Evolutionary conservation across 30 jellyfish, hydroid and myxozoan species (phyloP).

Genomic region (Cassiopea andromeda): DNA sequence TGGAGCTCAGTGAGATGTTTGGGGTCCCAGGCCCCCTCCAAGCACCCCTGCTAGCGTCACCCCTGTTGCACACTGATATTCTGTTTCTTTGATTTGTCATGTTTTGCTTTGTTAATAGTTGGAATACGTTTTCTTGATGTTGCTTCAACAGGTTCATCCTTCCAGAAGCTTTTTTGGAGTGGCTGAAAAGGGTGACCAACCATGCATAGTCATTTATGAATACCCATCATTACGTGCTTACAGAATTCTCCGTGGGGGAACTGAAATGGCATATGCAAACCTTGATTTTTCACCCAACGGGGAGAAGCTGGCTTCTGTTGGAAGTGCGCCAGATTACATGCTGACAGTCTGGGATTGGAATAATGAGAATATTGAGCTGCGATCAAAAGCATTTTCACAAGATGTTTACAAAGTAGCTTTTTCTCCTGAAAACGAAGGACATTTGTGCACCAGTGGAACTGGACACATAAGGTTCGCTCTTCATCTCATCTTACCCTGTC

Average conservation of each 20-base stretch:
- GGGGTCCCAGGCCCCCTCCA: background rate
- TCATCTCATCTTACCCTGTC: too few species aligned
- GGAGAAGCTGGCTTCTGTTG: conserved; percentile 92
- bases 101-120: background rate
- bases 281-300: conserved; percentile 93
- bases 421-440: conserved; percentile 99
- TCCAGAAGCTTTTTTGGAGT: conserved; percentile 87
- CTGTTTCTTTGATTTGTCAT: background rate
- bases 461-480: conserved; percentile 86
- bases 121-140: background rate
- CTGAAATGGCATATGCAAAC: conserved; percentile 80
- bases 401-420: conserved; percentile 91
- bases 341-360: conserved; percentile 96
- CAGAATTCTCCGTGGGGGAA: conserved; percentile 84
- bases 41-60: too few species aligned
- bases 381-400: conserved; percentile 95
- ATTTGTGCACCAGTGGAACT: conserved; percentile 96
- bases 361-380: conserved; percentile 75
- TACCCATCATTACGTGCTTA: conserved; percentile 82
- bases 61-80: too few species aligned
- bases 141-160: conserved; percentile 80
- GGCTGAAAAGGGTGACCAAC: conserved; percentile 85
- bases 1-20: too few species aligned
- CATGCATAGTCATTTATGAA: conserved; percentile 78
- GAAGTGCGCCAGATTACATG: conserved; percentile 95